phyloP scores from a whole-genome alignment of 2,113 vertebrate species.

The Tragelaphus buxtoni region DNA sequence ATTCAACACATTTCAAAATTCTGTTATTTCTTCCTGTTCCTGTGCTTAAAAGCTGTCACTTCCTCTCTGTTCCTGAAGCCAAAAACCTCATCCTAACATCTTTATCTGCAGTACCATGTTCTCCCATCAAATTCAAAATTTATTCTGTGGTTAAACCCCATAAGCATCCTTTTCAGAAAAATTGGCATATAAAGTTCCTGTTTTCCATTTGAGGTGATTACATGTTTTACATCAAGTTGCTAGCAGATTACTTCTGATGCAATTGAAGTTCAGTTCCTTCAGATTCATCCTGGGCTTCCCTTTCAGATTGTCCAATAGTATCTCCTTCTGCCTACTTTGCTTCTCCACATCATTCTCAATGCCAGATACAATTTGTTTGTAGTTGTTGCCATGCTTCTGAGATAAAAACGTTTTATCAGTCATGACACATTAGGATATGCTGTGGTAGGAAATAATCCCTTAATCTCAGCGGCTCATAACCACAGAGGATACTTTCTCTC shows the following conservation, averaged over 20 bases:
- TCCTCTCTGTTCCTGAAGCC: slow-evolving; percentile 45
- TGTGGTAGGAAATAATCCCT: not conserved
- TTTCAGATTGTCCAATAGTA: not conserved
- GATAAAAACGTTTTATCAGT: not conserved
- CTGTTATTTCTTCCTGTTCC: slow-evolving; percentile 71
- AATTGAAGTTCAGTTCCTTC: not conserved
- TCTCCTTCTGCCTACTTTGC: not conserved
- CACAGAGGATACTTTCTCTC: not conserved
- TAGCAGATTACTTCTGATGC: not conserved
- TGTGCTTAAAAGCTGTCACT: slow-evolving; percentile 67
- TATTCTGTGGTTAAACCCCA: not conserved
- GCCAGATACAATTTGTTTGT: not conserved
- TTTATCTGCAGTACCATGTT: slow-evolving; percentile 26
- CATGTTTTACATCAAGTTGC: not conserved
- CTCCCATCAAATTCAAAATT: not conserved
- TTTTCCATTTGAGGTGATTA: not conserved
- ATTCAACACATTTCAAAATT: slow-evolving; percentile 61
- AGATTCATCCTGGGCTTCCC: not conserved
- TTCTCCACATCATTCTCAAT: not conserved
- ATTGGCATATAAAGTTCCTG: not conserved
- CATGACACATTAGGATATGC: not conserved
- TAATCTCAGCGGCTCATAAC: not conserved
- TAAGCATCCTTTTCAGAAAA: not conserved
- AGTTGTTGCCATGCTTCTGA: not conserved
- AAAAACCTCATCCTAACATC: slow-evolving; percentile 41